phyloP scores from a whole-genome alignment of 2,888 invertebrate genomes.

The Barypeithes pellucidus region DNA sequence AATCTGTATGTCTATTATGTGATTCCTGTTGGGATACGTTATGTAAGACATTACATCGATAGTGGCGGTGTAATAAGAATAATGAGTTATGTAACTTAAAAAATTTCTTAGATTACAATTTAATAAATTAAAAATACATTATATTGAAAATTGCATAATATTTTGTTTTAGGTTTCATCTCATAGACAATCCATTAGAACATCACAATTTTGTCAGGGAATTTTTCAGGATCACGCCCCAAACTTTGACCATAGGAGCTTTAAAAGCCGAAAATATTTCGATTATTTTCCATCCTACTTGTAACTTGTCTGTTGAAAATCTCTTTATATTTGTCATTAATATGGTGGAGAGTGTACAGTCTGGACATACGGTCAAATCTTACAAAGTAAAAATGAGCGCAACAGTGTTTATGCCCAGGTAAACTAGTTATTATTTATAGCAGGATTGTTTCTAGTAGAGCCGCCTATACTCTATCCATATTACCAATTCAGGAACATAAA shows the following conservation, averaged over 20 bases:
- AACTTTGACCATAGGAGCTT: constrained; percentile 49
- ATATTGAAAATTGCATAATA: too few relatives aligned
- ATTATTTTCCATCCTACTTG: constrained; percentile 60
- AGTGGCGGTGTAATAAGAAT: too few relatives aligned
- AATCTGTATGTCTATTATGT: too few relatives aligned
- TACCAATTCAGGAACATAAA: too few relatives aligned
- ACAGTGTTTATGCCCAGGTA: constrained; percentile 64
- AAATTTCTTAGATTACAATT: too few relatives aligned
- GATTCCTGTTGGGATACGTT: too few relatives aligned
- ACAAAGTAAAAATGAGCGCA: constrained; percentile 62
- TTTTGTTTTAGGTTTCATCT: constrained; percentile 42
- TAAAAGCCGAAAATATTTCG: constrained; percentile 55
- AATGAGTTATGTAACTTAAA: too few relatives aligned
- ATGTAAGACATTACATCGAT: too few relatives aligned
- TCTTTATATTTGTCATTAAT: constrained; percentile 62
- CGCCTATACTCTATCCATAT: too few relatives aligned
- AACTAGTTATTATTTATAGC: constrained; percentile 47
- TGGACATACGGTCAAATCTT: constrained; percentile 60
- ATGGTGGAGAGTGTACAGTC: constrained; percentile 61
- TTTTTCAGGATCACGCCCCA: constrained; percentile 56
- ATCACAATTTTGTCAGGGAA: constrained; percentile 38
- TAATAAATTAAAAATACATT: too few relatives aligned
- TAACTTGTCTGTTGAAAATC: constrained; percentile 59
- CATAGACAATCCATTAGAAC: constrained; percentile 42
- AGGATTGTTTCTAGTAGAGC: background rate